A percentile compares a stretch with the other conserved stretches of the same genome.
Evolutionary conservation across 2,888 invertebrate species (phyloP).

Genomic region (Eucera pruinosa): DNA sequence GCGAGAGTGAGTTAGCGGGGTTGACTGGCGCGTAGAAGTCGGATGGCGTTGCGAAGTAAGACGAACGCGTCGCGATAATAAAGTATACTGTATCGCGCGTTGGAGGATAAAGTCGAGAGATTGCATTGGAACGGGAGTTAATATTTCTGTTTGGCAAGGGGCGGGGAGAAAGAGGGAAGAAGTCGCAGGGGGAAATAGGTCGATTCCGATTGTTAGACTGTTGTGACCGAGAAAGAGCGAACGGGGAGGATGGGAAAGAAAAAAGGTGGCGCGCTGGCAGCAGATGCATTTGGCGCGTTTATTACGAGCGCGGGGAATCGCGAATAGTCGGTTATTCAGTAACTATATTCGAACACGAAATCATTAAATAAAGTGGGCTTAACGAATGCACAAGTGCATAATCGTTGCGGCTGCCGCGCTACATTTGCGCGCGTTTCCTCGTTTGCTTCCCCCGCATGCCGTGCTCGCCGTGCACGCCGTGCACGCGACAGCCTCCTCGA

Average conservation of each 20-base stretch:
- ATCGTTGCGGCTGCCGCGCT: conserved; percentile 48
- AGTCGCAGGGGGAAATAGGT: conserved; percentile 38
- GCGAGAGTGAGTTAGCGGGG: too few relatives aligned
- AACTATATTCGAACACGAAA: conserved; percentile 56
- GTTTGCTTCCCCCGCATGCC: conserved; percentile 37
- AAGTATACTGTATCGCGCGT: too few relatives aligned
- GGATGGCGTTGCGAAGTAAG: too few relatives aligned
- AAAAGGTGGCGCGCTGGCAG: conserved; percentile 7
- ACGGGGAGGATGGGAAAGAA: background rate
- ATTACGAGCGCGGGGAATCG: conserved; percentile 41
- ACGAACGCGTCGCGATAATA: too few relatives aligned
- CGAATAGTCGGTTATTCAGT: conserved; percentile 40
- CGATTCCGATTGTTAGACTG: conserved; percentile 36
- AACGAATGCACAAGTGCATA: conserved; percentile 57
- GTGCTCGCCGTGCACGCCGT: too few relatives aligned
- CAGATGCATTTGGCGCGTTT: conserved; percentile 47
- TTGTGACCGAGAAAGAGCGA: background rate
- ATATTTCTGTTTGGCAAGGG: too few relatives aligned
- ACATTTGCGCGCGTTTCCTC: conserved; percentile 55
- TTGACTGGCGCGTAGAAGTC: too few relatives aligned
- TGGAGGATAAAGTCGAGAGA: background rate
- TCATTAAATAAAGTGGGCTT: conserved; percentile 60
- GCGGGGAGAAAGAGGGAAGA: too few relatives aligned
- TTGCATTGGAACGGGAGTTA: background rate
- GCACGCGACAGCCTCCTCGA: too few relatives aligned